These are phyloP conservation scores for Dynastes grantii DNA, from an alignment of 2,888 invertebrate genomes.

Conservation along the genomic window DNA sequence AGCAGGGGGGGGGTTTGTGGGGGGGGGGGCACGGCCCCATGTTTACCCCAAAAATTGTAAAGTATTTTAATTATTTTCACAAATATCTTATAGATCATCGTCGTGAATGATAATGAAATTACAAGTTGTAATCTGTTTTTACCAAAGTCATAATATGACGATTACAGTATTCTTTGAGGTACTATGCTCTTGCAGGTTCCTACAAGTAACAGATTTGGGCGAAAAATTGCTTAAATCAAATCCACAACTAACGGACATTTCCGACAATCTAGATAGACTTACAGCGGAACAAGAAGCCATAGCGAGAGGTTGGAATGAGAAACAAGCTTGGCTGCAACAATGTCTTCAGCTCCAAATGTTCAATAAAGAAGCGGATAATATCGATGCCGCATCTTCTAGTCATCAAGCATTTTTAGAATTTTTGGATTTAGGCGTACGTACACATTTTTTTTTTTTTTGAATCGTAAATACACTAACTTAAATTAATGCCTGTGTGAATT, in stretches of 20 bases:
- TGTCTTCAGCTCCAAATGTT: constrained; percentile 92
- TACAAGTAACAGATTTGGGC: constrained; percentile 86
- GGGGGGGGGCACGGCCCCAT: no score
- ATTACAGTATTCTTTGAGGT: no score
- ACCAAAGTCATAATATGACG: no score
- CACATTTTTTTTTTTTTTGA: neutral
- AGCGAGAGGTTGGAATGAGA: constrained; percentile 86
- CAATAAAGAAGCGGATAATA: constrained; percentile 96
- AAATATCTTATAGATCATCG: no score
- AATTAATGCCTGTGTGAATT: constrained; percentile 39
- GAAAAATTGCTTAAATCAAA: constrained; percentile 83
- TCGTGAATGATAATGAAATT: no score
- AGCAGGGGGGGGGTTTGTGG: no score
- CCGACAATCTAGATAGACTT: constrained; percentile 82
- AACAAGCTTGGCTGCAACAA: constrained; percentile 89
- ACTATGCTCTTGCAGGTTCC: constrained; percentile 73
- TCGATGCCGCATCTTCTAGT: constrained; percentile 94
- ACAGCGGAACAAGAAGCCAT: constrained; percentile 85
- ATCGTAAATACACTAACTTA: neutral
- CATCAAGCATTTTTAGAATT: constrained; percentile 96
- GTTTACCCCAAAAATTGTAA: no score
- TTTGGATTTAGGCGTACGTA: constrained; percentile 84
- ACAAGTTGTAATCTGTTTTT: no score
- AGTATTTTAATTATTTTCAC: no score
- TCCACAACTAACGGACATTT: constrained; percentile 83